These are phyloP conservation scores for Camponotus pennsylvanicus DNA, from an alignment of 1,140 invertebrate genomes.

Conservation along the genomic window DNA sequence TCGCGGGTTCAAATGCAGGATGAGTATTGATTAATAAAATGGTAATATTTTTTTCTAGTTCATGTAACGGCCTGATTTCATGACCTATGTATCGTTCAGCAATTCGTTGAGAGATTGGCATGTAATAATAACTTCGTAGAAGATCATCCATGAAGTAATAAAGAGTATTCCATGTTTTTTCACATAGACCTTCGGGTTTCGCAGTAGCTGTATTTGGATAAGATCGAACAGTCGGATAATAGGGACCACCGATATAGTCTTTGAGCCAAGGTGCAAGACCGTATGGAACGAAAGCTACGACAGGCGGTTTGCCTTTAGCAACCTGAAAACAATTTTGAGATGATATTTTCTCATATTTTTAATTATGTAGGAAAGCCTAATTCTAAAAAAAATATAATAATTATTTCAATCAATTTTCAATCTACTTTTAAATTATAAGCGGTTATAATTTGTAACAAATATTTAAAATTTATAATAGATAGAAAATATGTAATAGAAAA, in stretches of 20 bases:
- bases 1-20: neutral
- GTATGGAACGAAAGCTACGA: constrained; percentile 34
- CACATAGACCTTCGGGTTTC: constrained; percentile 5
- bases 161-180: constrained; percentile 27
- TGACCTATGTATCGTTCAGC: constrained; percentile 31
- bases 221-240: constrained; percentile 47
- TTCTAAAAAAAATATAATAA: no score
- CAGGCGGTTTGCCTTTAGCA: constrained; percentile 37
- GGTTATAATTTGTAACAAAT: no score
- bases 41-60: constrained; percentile 46
- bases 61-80: neutral
- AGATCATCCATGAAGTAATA: constrained; percentile 18
- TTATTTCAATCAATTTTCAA: no score
- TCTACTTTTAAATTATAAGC: no score
- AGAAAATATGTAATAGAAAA: no score
- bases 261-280: constrained; percentile 45
- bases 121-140: constrained; percentile 33
- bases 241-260: neutral
- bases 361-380: neutral
- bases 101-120: neutral
- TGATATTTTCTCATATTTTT: neutral
- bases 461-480: no score
- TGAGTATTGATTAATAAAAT: constrained; percentile 48
- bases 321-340: constrained; percentile 11
- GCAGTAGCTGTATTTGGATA: neutral